Conservation (phyloP, 2,797 vertebrate species). For the Pyrocephalus nanus region DNA sequence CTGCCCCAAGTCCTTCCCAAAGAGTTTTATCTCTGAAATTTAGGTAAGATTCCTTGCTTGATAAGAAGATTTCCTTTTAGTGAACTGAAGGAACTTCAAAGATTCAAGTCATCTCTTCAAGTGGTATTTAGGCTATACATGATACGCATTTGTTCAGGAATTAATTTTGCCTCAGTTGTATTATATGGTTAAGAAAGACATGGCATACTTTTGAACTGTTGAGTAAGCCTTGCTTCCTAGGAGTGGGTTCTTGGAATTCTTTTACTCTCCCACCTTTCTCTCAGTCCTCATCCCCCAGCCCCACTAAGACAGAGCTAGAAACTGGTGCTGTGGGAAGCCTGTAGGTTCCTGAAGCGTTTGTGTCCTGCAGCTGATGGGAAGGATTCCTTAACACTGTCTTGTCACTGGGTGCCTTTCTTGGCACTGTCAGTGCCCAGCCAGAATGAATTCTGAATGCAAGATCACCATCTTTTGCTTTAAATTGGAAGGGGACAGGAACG, state of each 20-base stretch:
- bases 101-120: neutral
- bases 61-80: neutral
- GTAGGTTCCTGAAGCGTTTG: neutral
- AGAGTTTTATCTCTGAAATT: neutral
- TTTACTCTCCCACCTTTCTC: neutral
- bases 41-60: neutral
- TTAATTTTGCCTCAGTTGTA: neutral
- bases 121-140: neutral
- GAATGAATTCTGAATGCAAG: neutral
- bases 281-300: neutral
- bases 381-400: neutral
- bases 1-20: neutral
- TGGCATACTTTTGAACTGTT: neutral
- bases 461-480: neutral
- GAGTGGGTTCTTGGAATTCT: neutral
- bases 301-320: neutral
- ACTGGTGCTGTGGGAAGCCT: neutral
- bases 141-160: neutral
- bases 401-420: neutral
- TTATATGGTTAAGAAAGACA: neutral
- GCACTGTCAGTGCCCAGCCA: neutral
- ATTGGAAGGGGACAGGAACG: fast-evolving
- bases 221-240: neutral
- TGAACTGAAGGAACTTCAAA: neutral
- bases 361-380: neutral